A percentile compares a stretch with the other conserved stretches of the same genome.
phyloP scores from a whole-genome alignment of 2,113 vertebrate species.

The Cyprinodon brontotheroides region DNA sequence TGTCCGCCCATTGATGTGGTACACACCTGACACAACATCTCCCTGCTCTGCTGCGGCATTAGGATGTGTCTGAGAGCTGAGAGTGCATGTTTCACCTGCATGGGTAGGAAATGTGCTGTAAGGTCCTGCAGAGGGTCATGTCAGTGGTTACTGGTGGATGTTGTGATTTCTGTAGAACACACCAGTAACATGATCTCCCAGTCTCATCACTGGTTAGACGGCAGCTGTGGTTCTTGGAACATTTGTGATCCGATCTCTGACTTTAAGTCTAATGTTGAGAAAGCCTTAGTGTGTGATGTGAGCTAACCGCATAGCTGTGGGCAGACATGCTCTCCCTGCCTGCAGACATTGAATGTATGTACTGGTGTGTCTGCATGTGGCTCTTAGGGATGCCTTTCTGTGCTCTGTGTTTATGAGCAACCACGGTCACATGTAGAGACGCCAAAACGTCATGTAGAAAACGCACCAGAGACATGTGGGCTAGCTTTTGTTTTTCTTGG shows the following conservation, averaged over 20 bases:
- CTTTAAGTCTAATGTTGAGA: conserved; percentile 51
- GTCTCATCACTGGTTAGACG: conserved; percentile 40
- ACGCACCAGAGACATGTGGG: conserved; percentile 81
- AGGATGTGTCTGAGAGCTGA: conserved; percentile 19
- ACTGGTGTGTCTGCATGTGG: conserved; percentile 39
- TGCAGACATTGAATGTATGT: conserved; percentile 43
- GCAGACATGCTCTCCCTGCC: conserved; percentile 46
- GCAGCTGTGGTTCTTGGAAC: conserved; percentile 37
- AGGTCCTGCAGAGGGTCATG: conserved; percentile 28
- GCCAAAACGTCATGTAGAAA: conserved; percentile 36
- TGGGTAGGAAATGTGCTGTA: conserved; percentile 34
- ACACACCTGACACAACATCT: conserved; percentile 55
- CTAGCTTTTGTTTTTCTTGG: conserved; percentile 65
- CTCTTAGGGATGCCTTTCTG: conserved; percentile 57
- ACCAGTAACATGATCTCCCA: conserved; percentile 36
- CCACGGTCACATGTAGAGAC: not conserved
- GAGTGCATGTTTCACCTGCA: conserved; percentile 23
- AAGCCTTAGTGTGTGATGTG: conserved; percentile 44
- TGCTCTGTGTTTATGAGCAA: conserved; percentile 50
- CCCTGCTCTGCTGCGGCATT: conserved; percentile 3
- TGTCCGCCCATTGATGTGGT: conserved; percentile 32
- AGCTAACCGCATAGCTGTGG: conserved; percentile 51
- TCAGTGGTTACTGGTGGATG: conserved; percentile 9
- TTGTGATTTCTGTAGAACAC: conserved; percentile 24
- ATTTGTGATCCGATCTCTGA: conserved; percentile 34